Evolutionary conservation across 2,888 invertebrate genomes (phyloP).

Genomic region (Altica lythri): DNA sequence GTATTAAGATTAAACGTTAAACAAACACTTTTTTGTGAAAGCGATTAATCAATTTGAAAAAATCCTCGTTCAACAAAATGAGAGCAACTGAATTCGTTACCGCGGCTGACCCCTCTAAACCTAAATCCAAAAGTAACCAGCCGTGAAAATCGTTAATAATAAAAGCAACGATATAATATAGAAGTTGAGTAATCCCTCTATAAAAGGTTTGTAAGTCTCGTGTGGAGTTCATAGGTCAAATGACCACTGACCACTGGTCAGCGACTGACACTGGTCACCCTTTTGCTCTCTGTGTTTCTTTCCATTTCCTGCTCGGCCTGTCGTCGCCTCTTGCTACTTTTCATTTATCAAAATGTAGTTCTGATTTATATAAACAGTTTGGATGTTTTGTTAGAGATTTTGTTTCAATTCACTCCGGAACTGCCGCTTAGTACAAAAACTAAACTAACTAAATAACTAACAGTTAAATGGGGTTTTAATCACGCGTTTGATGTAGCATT

Average conservation of each 20-base stretch:
- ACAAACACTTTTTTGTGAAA: no score
- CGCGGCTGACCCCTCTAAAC: no score
- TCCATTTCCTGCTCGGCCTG: slow-evolving; percentile 10
- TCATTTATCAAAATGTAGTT: slow-evolving; percentile 30
- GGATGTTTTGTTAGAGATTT: slow-evolving; percentile 16
- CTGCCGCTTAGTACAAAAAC: no score
- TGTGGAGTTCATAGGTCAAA: slow-evolving; percentile 51
- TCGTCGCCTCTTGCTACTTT: slow-evolving; percentile 27
- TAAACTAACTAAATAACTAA: no score
- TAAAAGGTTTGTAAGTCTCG: slow-evolving; percentile 50
- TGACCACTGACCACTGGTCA: slow-evolving; percentile 47
- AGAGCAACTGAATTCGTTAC: no score
- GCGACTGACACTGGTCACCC: slow-evolving; percentile 32
- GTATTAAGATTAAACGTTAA: no score
- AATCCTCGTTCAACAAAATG: no score
- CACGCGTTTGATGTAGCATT: no score
- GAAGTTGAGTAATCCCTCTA: slow-evolving; percentile 49
- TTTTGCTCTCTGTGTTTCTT: slow-evolving; percentile 24
- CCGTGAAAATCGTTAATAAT: slow-evolving; percentile 31
- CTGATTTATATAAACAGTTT: slow-evolving; percentile 26
- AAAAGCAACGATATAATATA: slow-evolving; percentile 22
- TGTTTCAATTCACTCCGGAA: slow-evolving; percentile 16
- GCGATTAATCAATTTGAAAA: no score
- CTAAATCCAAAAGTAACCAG: no score
- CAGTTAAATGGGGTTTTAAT: no score